Conservation (phyloP, 2,797 vertebrate genomes). For the Tympanoctomys barrerae region DNA sequence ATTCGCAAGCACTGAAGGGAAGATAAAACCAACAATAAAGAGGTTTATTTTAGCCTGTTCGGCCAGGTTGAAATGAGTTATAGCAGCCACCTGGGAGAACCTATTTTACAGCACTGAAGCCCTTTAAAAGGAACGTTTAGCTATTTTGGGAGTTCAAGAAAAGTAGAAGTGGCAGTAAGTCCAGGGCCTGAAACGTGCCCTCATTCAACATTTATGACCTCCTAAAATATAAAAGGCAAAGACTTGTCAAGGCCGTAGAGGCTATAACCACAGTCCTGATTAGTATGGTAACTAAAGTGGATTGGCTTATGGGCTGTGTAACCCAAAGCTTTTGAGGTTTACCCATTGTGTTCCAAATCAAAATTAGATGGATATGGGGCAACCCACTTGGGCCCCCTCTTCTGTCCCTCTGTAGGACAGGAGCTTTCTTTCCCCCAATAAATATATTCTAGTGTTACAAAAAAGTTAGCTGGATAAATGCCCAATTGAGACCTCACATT, state of each 20-base stretch:
- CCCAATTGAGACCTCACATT: background rate
- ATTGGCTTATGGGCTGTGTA: slow-evolving; percentile 2
- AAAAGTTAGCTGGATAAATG: slow-evolving; percentile 34
- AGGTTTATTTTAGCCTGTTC: slow-evolving; percentile 67
- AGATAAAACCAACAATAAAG: slow-evolving; percentile 79
- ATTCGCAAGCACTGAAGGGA: slow-evolving; percentile 69
- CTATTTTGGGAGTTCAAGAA: slow-evolving; percentile 73
- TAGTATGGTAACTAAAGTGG: slow-evolving; percentile 54
- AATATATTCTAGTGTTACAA: too few relatives aligned
- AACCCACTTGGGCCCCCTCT: too few relatives aligned
- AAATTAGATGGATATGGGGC: slow-evolving; percentile 18
- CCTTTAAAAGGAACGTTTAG: slow-evolving; percentile 74
- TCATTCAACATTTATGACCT: slow-evolving; percentile 72
- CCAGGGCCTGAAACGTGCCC: slow-evolving; percentile 42
- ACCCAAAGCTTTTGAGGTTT: slow-evolving; percentile 55
- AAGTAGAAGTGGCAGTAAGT: slow-evolving; percentile 74
- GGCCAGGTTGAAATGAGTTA: slow-evolving; percentile 74
- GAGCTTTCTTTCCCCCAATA: too few relatives aligned
- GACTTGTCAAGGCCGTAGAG: slow-evolving; percentile 52
- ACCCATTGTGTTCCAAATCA: slow-evolving; percentile 59
- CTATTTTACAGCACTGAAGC: slow-evolving; percentile 60
- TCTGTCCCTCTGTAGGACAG: too few relatives aligned
- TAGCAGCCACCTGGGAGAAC: slow-evolving; percentile 65
- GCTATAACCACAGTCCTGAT: slow-evolving; percentile 65
- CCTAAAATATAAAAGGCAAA: slow-evolving; percentile 71